Base-by-base conservation (phyloP, 2,113 vertebrate species). In the Alexandromys fortis region DNA sequence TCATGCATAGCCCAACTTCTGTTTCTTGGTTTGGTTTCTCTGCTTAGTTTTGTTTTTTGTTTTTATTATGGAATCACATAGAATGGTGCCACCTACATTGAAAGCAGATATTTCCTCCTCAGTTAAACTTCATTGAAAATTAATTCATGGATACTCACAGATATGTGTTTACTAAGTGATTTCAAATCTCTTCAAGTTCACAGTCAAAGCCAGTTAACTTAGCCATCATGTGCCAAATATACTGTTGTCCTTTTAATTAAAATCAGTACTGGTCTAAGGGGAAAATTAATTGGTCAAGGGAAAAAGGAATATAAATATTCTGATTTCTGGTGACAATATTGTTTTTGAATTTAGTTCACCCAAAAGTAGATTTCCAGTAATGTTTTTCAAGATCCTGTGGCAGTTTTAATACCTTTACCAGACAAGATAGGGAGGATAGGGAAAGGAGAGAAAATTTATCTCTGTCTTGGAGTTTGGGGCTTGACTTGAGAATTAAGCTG, bases 321-420 rank as follows among this genome's bases (percentile, higher is more conserved):
- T 4, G 26, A 4, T 70, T 86, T n/a, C 65, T n/a, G 33, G 4
- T 76, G 28, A 35, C 21, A 78, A 1, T 28, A 5, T 52, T 65
- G 78, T 52, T 79, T 42, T 65, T 45, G 5, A 67, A 76, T 67
- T 58, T 28, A 68, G 68, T 3, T 47, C 63, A 76, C 5, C 1
- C 1, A 5, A 73, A 35, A 30, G 19, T 13, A 13, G 30, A 65
- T 17, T 22, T 4, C 9, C 0, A 3, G n/a, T 35, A 4, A 5
- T 58, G 5, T 33, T 42, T 91, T 67, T 76, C 4, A 45, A 73
- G 82, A 49, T 52, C 30, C n/a, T 61, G 33, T 45, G 49, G 21
- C 4, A 47, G 45, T 55, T 82, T 91, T 91, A 72, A 73, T 47
- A 30, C 3, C 14, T 52, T 82, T 19, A 68, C n/a, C 42, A 55